phyloP scores from a whole-genome alignment of 2,797 vertebrate species.

The Anguilla anguilla region DNA sequence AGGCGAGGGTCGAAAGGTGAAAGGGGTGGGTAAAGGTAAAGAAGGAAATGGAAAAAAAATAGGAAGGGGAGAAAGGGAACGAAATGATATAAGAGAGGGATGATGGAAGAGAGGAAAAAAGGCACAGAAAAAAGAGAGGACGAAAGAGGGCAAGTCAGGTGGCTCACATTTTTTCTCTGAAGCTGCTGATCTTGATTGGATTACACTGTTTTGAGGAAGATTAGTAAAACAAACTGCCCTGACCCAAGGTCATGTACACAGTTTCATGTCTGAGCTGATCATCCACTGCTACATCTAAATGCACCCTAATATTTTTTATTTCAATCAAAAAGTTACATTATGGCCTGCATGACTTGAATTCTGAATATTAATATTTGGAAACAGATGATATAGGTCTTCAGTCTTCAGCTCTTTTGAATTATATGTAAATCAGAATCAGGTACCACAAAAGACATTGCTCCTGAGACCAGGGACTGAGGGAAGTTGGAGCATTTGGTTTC shows the following conservation, averaged over 20 bases:
- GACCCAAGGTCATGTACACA: constrained; percentile 47
- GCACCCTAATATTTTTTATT: not conserved
- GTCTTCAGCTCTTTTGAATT: not conserved
- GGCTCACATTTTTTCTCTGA: constrained; percentile 46
- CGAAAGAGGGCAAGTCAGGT: constrained; percentile 30
- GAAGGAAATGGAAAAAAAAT: not conserved
- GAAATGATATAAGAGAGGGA: not conserved
- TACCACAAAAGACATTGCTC: not conserved
- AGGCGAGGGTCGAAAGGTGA: not conserved
- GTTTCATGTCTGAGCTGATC: not conserved
- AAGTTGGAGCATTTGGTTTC: not conserved
- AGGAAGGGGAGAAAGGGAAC: not conserved
- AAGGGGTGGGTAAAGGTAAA: not conserved
- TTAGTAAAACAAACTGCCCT: constrained; percentile 54
- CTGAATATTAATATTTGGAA: not conserved
- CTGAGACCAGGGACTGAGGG: not conserved
- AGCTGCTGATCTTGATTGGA: constrained; percentile 48
- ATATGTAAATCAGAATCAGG: not conserved
- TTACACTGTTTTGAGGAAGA: constrained; percentile 57
- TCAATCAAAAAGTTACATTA: not conserved
- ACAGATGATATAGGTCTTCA: not conserved
- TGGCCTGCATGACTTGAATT: not conserved
- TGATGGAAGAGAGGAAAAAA: not conserved
- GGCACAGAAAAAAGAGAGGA: not conserved
- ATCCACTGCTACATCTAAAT: not conserved